Conservation (phyloP, 2,888 invertebrate genomes). For the Fragum whitleyi region DNA sequence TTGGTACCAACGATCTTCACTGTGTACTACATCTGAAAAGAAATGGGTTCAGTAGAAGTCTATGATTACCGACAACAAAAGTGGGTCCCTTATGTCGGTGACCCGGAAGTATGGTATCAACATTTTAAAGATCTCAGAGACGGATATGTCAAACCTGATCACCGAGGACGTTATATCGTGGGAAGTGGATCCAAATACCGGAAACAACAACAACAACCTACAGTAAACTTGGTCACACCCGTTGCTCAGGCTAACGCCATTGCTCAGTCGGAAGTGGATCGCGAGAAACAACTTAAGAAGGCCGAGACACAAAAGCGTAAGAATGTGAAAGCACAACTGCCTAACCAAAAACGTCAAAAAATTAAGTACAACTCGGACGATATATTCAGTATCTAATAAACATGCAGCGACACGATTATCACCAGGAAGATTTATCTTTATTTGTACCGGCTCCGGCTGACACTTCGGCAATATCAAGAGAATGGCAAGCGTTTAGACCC, state of each 20-base stretch:
- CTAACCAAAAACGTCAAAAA: not conserved
- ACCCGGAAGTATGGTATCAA: conserved; percentile 25
- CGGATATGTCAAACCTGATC: conserved; percentile 24
- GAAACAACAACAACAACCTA: not conserved
- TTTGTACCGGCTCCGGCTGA: conserved; percentile 31
- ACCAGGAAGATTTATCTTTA: conserved; percentile 26
- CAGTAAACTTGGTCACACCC: conserved; percentile 28
- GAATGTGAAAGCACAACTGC: not conserved
- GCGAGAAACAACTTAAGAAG: conserved; percentile 25
- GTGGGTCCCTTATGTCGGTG: conserved; percentile 38
- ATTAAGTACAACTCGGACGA: not conserved
- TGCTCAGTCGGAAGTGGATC: conserved; percentile 37
- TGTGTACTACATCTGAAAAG: conserved; percentile 30
- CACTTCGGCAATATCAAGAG: conserved; percentile 25
- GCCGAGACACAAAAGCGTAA: not conserved
- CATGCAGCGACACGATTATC: not conserved
- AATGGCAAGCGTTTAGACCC: conserved; percentile 47
- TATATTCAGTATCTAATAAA: not conserved
- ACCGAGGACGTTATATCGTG: conserved; percentile 14
- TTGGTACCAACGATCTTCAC: conserved; percentile 15
- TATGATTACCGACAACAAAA: conserved; percentile 27
- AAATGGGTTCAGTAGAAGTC: conserved; percentile 40
- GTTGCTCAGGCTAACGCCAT: conserved; percentile 41
- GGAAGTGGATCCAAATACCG: conserved; percentile 1
- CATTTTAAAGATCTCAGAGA: conserved; percentile 34